phyloP scores from a whole-genome alignment of 2,113 vertebrate species.

The Dendrocopos noguchii region DNA sequence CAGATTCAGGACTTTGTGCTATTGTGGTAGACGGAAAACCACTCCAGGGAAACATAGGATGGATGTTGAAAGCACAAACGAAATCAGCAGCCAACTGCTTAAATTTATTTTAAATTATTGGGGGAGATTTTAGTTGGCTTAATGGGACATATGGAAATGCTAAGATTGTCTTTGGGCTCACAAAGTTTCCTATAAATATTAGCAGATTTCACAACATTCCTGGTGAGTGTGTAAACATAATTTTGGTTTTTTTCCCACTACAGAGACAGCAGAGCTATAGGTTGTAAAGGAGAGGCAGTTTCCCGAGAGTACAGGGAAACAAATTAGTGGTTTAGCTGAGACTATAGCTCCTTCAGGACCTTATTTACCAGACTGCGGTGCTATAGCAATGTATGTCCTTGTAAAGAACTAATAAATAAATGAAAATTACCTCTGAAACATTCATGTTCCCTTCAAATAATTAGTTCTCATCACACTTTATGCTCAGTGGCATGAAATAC shows the following conservation, averaged over 20 bases:
- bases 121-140: not conserved
- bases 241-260: not conserved
- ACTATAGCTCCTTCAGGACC: not conserved
- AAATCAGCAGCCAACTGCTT: not conserved
- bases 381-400: not conserved
- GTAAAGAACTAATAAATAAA: not conserved
- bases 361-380: not conserved
- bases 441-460: not conserved
- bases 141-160: not conserved
- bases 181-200: not conserved
- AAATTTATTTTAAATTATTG: not conserved
- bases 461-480: not conserved
- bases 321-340: not conserved
- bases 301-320: not conserved
- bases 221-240: not conserved
- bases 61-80: not conserved
- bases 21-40: not conserved
- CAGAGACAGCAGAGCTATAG: not conserved
- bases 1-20: slow-evolving; percentile 30
- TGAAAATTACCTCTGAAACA: not conserved
- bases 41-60: not conserved
- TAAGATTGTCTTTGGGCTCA: not conserved
- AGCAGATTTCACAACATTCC: not conserved
- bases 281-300: not conserved
- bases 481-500: not conserved